A percentile compares a stretch with the other conserved stretches of the same genome.
These are phyloP conservation scores for Agrochola macilenta DNA, from an alignment of 2,888 invertebrate genomes.

Conservation along the genomic window DNA sequence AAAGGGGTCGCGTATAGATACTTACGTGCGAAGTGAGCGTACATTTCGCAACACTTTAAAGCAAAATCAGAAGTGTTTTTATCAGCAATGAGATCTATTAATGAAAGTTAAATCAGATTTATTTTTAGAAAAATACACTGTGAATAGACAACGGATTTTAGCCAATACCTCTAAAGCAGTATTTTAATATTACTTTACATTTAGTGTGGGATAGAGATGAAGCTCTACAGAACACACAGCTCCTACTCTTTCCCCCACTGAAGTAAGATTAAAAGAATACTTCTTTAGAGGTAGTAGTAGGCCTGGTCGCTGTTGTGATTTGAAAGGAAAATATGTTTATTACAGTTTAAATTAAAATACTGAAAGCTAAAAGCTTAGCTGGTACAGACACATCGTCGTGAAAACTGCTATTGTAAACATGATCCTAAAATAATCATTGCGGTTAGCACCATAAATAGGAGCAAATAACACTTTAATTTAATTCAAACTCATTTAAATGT, in stretches of 20 bases:
- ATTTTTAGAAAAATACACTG: conserved; percentile 2
- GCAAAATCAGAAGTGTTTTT: conserved; percentile 48
- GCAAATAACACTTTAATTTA: background rate
- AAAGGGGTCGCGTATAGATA: conserved; percentile 43
- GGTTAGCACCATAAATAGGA: conserved; percentile 8
- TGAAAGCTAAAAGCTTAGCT: background rate
- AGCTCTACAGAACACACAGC: too few relatives aligned
- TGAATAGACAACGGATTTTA: background rate
- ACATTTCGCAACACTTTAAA: conserved; percentile 51
- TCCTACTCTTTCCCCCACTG: too few relatives aligned
- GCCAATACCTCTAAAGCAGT: too few relatives aligned
- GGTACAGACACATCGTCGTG: too few relatives aligned
- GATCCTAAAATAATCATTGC: background rate
- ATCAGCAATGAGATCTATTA: conserved; percentile 49
- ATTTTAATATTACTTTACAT: too few relatives aligned
- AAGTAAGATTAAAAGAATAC: too few relatives aligned
- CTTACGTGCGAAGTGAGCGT: conserved; percentile 38
- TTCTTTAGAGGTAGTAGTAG: too few relatives aligned
- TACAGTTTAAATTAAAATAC: conserved; percentile 7
- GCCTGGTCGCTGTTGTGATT: background rate
- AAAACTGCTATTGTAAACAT: background rate
- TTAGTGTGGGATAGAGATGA: too few relatives aligned
- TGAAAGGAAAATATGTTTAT: background rate
- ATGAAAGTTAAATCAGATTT: conserved; percentile 36
- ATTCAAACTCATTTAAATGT: conserved; percentile 2